Base-by-base conservation (phyloP, 2,797 vertebrate genomes). In the Sebastiscus albofasciatus region DNA sequence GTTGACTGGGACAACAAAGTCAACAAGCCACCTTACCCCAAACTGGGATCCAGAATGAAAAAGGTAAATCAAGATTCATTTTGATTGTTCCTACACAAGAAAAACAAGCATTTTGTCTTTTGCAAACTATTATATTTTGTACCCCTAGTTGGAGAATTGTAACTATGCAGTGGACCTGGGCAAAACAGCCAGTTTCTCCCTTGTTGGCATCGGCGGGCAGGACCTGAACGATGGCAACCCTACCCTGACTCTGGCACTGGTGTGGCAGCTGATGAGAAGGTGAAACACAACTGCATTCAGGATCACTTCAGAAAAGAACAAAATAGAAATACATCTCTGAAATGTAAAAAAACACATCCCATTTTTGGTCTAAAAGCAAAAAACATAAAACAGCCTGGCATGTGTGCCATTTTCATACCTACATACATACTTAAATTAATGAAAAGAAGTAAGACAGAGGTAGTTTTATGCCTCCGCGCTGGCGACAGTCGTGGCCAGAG, bases 211-310 rank as follows among this genome's bases (percentile, higher is more conserved):
- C 1, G 98, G 97, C 65, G 99, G 98, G 64, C 97, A 98, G 91
- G 99, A 99, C 90, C 94, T 99, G 91, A 98, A 98, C 7, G 97
- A 99, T 2, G 97, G 98, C 81, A 99, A 99, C 87, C 77, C 96
- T 9, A 99, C 98, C 0, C 94, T 99, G 91, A 99, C 98, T 12
- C 95, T 99, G 85, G 98, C 98, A 31, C 33, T 99, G 89, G 96
- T 99, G 83, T 99, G 99, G 99, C 99, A 99, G 92, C 86, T 99
- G 82, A 99, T 99, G 98, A 97, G 99, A 91, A 97, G 97, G 98
- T 99, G 83, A 89, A 49, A 58, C 20, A 29, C 12, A 36, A 24
- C 14, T 31, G 8, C 59, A 62, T 31, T 54, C 26, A 24, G 2
- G 24, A 2, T 65, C 14, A 14, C n/a, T 60, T 33, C 11, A 46